Conservation (phyloP, 2,888 invertebrate species). For the Amiota mariae region DNA sequence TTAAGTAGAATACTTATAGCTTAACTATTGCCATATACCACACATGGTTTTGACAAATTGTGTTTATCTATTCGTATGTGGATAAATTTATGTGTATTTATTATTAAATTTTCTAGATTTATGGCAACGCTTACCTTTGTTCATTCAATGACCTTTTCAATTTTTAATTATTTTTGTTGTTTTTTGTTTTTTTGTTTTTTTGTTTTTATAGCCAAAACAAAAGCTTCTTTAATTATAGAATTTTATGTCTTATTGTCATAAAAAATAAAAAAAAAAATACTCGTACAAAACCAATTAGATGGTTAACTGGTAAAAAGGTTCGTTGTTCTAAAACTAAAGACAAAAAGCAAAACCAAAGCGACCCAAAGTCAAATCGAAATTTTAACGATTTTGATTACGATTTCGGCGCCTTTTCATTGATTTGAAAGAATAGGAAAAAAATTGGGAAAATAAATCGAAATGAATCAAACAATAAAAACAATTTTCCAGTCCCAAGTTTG, state of each 20-base stretch:
- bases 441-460: no score
- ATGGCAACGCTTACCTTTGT: neutral
- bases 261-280: slow-evolving; percentile 8
- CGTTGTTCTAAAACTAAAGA: neutral
- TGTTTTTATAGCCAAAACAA: slow-evolving; percentile 5
- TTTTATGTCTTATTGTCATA: slow-evolving; percentile 5
- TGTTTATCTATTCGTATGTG: no score
- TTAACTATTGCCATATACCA: no score
- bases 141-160: neutral
- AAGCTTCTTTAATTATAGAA: neutral
- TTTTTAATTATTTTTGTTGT: neutral
- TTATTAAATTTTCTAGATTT: neutral
- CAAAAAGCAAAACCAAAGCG: no score
- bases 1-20: no score
- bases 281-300: neutral
- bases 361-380: slow-evolving; percentile 18
- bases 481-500: slow-evolving; percentile 56
- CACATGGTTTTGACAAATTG: no score
- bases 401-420: slow-evolving; percentile 55
- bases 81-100: no score
- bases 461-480: slow-evolving; percentile 56
- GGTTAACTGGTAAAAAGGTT: neutral
- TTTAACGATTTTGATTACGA: slow-evolving; percentile 64
- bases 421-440: slow-evolving; percentile 42
- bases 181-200: neutral